Evolutionary conservation across 2,797 vertebrate genomes (phyloP), one percentile per base, ranked within the genome.

Genomic region (Taeniopygia guttata): DNA sequence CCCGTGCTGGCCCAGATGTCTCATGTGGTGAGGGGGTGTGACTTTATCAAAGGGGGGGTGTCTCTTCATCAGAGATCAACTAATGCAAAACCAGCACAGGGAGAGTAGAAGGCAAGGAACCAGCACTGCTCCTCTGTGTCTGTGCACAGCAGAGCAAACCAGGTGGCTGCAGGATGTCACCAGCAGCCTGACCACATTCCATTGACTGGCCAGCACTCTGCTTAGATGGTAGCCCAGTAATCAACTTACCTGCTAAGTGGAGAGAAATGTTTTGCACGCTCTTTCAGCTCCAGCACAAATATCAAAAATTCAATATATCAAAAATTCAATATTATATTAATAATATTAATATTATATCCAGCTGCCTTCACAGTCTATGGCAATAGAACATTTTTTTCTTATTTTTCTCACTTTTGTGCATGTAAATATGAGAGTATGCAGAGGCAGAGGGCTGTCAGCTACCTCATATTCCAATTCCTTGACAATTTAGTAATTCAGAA

Each of bases 81-180:
- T 18, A n/a, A 40, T 40, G 51, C 34, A 27, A 27, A 67, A 40
- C 22, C 42, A 79, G 34, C 42, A n/a, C 27, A 10, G 62, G 40
- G 34, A 30, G 21, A 73, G 32, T 4, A 17, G 10, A 29, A 72
- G 45, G 17, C 42, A 64, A 64, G 17, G 51, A 73, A 34, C 7
- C 40, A 18, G 34, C 2, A 0, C 45, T 54, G 25, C 54, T 79
- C 7, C 52, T 64, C 51, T 51, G 6, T 4, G 32, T n/a, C 18
- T 13, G 34, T 20, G 36, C 49, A 40, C 38, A 79, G n/a, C 16
- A 2, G 4, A 34, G 48, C 70, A 83, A 60, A 49, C 0, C 0
- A 4, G 32, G 8, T 5, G 36, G 10, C 48, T 34, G 19, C 40
- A 19, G 3, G 0, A 2, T 4, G 10, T 7, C 3, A 0, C 32